phyloP scores from a whole-genome alignment of 2,888 invertebrate species.

The Phytoseiulus persimilis region DNA sequence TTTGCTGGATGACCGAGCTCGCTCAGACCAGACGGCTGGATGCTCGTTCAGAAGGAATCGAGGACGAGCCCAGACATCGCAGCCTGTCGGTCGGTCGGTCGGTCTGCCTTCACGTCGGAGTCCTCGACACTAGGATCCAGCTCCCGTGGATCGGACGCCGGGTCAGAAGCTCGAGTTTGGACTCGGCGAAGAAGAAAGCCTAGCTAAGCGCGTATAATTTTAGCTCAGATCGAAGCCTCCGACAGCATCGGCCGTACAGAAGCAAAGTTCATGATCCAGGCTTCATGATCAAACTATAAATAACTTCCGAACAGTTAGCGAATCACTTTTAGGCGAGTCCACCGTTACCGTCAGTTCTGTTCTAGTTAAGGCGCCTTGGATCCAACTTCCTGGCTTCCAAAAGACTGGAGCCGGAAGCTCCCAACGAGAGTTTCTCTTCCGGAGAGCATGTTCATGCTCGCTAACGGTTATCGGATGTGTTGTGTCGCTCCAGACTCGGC shows the following conservation, averaged over 20 bases:
- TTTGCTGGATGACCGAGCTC: not conserved
- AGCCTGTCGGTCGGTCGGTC: not conserved
- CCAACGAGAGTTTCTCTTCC: no score
- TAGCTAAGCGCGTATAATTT: not conserved
- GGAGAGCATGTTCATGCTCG: no score
- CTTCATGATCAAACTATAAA: not conserved
- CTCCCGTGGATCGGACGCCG: not conserved
- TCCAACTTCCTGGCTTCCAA: not conserved
- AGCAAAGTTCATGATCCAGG: not conserved
- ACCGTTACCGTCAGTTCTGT: not conserved
- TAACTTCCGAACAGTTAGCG: not conserved
- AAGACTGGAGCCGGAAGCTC: no score
- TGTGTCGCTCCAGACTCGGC: no score
- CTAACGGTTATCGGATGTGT: no score
- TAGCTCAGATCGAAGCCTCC: not conserved
- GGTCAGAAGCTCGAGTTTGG: not conserved
- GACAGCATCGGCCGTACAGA: not conserved
- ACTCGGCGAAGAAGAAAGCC: not conserved
- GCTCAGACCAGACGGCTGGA: not conserved
- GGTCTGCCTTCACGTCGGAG: no score
- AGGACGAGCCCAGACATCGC: not conserved
- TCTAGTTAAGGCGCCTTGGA: not conserved
- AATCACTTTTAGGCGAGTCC: not conserved
- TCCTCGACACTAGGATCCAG: no score
- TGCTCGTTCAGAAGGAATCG: not conserved